phyloP scores from a whole-genome alignment of 2,113 vertebrate genomes.

The Gymnorhina tibicen region DNA sequence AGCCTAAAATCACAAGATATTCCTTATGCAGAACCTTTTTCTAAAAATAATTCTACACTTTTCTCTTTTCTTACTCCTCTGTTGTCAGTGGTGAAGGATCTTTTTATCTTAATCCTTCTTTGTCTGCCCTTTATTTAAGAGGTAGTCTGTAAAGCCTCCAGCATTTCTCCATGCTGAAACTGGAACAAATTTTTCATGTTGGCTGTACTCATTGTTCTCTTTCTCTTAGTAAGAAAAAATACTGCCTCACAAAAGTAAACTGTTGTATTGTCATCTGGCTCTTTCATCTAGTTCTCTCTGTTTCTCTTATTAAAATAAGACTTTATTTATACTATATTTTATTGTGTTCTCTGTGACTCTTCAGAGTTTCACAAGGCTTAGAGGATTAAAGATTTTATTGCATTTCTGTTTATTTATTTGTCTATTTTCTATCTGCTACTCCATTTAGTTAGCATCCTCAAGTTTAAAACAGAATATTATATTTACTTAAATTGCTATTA shows the following conservation, averaged over 20 bases:
- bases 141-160: neutral
- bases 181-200: neutral
- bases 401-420: neutral
- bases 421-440: neutral
- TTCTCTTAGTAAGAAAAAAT: neutral
- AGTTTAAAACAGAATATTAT: neutral
- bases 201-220: conserved; percentile 1
- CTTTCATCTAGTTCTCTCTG: neutral
- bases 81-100: neutral
- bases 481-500: neutral
- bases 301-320: neutral
- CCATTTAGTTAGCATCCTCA: neutral
- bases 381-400: neutral
- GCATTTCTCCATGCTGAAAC: neutral
- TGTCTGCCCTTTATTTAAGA: neutral
- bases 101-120: neutral
- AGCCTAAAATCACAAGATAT: neutral
- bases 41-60: conserved; percentile 13
- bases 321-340: neutral
- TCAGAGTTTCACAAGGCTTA: neutral
- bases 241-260: neutral
- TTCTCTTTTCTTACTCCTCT: neutral
- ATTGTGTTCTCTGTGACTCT: neutral
- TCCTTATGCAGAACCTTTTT: neutral
- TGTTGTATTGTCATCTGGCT: neutral